Percentiles rank a stretch among this genome's conserved stretches.
Evolutionary conservation across 1,140 invertebrate species (phyloP).

Genomic region (Drosophila nasuta): DNA sequence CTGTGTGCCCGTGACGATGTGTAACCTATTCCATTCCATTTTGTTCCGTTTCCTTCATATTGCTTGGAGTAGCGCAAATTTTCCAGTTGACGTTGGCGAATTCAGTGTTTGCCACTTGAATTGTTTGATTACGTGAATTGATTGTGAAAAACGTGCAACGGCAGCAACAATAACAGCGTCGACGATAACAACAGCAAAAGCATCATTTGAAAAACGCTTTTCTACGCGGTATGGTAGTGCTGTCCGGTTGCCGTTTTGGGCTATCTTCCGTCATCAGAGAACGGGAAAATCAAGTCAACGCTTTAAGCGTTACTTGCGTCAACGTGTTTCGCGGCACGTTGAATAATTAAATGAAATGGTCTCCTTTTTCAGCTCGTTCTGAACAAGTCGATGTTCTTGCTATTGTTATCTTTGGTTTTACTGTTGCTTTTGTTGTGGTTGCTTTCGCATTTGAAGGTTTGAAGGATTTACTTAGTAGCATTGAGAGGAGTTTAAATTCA

Average conservation of each 20-base stretch:
- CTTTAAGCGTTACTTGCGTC: constrained; percentile 41
- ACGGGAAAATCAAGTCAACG: constrained; percentile 48
- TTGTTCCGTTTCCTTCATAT: constrained; percentile 31
- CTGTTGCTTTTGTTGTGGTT: constrained; percentile 13
- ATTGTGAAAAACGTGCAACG: constrained; percentile 82
- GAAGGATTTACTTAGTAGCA: constrained; percentile 65
- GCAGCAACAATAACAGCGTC: constrained; percentile 64
- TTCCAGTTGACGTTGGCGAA: constrained; percentile 83
- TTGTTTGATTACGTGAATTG: constrained; percentile 84
- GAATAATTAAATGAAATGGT: constrained; percentile 71
- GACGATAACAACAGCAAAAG: constrained; percentile 38
- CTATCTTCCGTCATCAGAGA: constrained; percentile 29
- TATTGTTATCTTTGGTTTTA: too few relatives aligned
- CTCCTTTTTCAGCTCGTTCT: constrained; percentile 60
- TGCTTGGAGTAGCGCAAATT: constrained; percentile 72
- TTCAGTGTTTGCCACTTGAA: constrained; percentile 84
- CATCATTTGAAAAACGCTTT: constrained; percentile 17
- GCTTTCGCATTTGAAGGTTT: constrained; percentile 58
- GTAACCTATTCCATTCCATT: too few relatives aligned
- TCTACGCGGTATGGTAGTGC: not conserved
- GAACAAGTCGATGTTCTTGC: not conserved
- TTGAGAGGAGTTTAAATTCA: constrained; percentile 69
- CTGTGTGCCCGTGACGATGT: constrained; percentile 7
- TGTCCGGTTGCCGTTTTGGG: not conserved
- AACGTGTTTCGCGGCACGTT: constrained; percentile 53